Evolutionary conservation across 2,888 invertebrate species (phyloP).

Genomic region (Nomada lathburiana): DNA sequence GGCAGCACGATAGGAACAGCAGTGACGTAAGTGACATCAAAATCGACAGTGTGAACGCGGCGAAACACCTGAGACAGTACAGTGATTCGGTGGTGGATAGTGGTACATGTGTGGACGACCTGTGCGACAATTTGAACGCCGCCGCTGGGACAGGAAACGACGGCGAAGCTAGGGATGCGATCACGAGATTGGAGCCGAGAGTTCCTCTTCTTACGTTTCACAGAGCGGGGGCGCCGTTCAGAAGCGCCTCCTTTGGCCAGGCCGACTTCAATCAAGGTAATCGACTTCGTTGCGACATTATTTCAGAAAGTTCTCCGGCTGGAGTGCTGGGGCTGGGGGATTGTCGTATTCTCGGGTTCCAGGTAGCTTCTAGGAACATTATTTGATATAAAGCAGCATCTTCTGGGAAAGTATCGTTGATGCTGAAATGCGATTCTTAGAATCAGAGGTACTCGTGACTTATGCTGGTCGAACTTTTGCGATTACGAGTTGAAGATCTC

Average conservation of each 20-base stretch:
- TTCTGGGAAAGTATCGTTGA: background rate
- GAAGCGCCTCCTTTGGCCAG: slow-evolving; percentile 95
- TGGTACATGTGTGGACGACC: slow-evolving; percentile 70
- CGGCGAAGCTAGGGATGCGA: slow-evolving; percentile 78
- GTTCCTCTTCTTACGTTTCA: slow-evolving; percentile 77
- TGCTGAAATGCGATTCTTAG: background rate
- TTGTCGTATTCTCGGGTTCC: background rate
- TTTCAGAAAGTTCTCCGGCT: background rate
- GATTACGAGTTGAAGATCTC: too few species aligned
- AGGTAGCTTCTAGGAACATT: background rate
- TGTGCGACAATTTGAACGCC: slow-evolving; percentile 64
- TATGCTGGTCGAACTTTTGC: too few species aligned
- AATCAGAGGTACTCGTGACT: too few species aligned
- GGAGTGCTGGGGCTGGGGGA: background rate
- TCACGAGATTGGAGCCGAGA: slow-evolving; percentile 79
- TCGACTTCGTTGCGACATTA: background rate
- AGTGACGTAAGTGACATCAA: slow-evolving; percentile 70
- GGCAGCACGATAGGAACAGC: slow-evolving; percentile 69
- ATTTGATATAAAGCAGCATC: background rate
- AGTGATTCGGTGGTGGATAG: slow-evolving; percentile 80
- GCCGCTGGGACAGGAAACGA: slow-evolving; percentile 69
- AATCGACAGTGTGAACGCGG: slow-evolving; percentile 61
- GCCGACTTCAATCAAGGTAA: slow-evolving; percentile 88
- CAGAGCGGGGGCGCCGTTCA: slow-evolving; percentile 86
- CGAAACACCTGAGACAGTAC: slow-evolving; percentile 78